Conservation (phyloP, 2,888 invertebrate species). For the Drosophila mimica region DNA sequence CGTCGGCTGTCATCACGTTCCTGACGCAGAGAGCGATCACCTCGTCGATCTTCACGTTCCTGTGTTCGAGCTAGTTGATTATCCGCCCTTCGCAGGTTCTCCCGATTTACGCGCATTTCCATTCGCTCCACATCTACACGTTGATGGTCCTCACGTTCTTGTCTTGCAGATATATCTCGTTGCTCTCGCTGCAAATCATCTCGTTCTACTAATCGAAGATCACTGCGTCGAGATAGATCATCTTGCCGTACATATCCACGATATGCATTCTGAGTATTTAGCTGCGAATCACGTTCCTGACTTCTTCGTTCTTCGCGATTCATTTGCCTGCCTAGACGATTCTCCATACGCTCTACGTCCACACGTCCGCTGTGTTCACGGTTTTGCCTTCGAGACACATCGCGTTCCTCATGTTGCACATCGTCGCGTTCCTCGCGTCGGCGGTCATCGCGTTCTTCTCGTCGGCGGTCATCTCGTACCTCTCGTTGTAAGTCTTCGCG, state of each 20-base stretch:
- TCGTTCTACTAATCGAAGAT: too few relatives aligned
- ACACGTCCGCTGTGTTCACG: neutral
- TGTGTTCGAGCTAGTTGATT: neutral
- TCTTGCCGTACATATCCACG: neutral
- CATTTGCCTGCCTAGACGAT: neutral
- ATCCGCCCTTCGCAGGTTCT: neutral
- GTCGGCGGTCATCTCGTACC: conserved; percentile 5
- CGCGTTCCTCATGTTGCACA: conserved; percentile 1
- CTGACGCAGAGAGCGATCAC: neutral
- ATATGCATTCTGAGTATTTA: too few relatives aligned
- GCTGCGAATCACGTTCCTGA: conserved; percentile 1
- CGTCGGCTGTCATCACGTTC: neutral
- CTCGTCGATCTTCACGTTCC: conserved; percentile 4
- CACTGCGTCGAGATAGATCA: neutral
- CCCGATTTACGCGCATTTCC: neutral
- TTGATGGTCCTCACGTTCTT: conserved; percentile 3
- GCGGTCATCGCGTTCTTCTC: neutral
- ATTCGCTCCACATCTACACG: neutral
- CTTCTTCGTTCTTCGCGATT: neutral
- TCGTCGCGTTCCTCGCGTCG: neutral
- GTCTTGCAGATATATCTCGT: conserved; percentile 7
- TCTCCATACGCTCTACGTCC: neutral
- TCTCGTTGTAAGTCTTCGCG: neutral
- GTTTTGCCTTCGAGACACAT: neutral
- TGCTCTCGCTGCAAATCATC: neutral